Evolutionary conservation across 2,888 invertebrate genomes (phyloP).

Genomic region (Noctua fimbriata): DNA sequence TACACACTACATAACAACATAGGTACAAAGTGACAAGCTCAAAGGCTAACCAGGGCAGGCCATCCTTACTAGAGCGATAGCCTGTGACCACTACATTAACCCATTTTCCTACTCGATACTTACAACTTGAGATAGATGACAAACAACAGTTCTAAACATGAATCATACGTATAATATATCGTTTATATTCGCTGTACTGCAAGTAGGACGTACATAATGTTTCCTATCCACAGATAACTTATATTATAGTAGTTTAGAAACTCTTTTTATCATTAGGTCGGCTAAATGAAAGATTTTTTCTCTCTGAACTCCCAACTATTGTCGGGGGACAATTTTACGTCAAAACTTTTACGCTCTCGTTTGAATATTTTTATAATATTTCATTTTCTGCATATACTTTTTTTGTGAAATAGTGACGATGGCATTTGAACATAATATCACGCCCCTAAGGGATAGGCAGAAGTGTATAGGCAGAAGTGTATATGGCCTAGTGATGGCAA

Average conservation of each 20-base stretch:
- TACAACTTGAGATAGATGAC: constrained; percentile 35
- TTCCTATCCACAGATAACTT: constrained; percentile 15
- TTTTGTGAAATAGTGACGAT: constrained; percentile 3
- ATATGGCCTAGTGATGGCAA: too few species aligned
- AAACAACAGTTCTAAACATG: constrained; percentile 28
- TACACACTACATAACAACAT: neutral
- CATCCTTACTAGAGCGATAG: constrained; percentile 31
- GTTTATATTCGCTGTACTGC: constrained; percentile 28
- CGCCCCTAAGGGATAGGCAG: neutral
- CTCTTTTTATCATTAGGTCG: constrained; percentile 41
- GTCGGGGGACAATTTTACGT: constrained; percentile 48
- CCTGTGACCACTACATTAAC: constrained; percentile 47
- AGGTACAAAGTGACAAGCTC: constrained; percentile 12
- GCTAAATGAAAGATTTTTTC: constrained; percentile 51
- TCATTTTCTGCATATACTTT: constrained; percentile 18
- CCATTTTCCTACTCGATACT: constrained; percentile 50
- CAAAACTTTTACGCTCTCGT: constrained; percentile 44
- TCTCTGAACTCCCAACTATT: constrained; percentile 38
- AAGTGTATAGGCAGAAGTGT: too few species aligned
- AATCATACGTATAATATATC: constrained; percentile 37
- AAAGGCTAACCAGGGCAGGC: constrained; percentile 27
- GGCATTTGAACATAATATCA: neutral
- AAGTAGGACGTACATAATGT: constrained; percentile 18
- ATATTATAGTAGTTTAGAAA: constrained; percentile 27
- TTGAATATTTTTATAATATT: constrained; percentile 53